A percentile compares a stretch with the other conserved stretches of the same genome.
These are phyloP conservation scores for Hippocampus abdominalis DNA, from an alignment of 2,113 vertebrate species.

Conservation along the genomic window DNA sequence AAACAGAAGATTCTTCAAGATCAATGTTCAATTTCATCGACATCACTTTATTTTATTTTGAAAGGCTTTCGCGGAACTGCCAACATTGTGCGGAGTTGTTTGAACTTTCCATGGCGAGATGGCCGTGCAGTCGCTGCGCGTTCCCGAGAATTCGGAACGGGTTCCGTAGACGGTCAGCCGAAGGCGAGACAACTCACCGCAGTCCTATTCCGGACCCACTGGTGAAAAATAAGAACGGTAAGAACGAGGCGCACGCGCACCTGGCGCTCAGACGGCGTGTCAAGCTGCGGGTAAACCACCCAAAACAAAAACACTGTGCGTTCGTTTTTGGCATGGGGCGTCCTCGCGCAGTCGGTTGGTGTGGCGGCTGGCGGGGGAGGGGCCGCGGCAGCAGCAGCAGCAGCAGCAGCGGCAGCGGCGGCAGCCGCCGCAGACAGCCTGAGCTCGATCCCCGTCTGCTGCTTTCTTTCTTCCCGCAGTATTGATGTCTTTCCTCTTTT, in stretches of 20 bases:
- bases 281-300: constrained; percentile 36
- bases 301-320: constrained; percentile 33
- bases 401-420: constrained; percentile 9
- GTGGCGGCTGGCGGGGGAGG: constrained; percentile 43
- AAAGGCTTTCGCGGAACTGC: constrained; percentile 27
- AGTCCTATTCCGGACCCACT: constrained; percentile 17
- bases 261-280: constrained; percentile 10
- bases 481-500: not conserved
- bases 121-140: constrained; percentile 45
- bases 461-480: constrained; percentile 29
- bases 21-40: not conserved
- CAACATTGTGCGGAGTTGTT: fast-evolving
- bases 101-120: constrained; percentile 35
- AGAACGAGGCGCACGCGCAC: constrained; percentile 26
- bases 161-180: constrained; percentile 47
- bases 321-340: constrained; percentile 47
- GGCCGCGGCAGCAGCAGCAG: constrained; percentile 28
- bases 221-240: constrained; percentile 35
- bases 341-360: constrained; percentile 51
- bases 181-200: constrained; percentile 28
- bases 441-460: constrained; percentile 19
- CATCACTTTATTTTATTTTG: constrained; percentile 40
- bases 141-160: constrained; percentile 55
- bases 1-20: not conserved
- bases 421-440: constrained; percentile 25